Base-by-base conservation (phyloP, 2,797 vertebrate species). In the Trachops cirrhosus region DNA sequence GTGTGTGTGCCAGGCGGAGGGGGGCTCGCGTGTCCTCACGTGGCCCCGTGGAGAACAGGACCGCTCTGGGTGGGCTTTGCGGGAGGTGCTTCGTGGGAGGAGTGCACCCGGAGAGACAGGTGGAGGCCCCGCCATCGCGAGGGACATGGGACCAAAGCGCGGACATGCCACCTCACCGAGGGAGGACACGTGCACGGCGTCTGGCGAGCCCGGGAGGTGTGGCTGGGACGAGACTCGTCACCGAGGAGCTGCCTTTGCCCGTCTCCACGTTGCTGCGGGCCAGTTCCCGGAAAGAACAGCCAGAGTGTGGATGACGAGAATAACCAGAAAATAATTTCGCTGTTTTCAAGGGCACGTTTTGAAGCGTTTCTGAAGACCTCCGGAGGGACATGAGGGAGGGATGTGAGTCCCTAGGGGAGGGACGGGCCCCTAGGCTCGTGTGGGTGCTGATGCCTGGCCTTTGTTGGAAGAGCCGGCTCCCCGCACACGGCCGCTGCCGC, bases 151-250 rank as follows among this genome's bases (percentile, higher is more conserved):
- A 96, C 67, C 92, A 93, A 96, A 78, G 78, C 70, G 15, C 93
- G 94, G 90, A 95, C 93, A 88, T 85, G 77, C 24, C 22, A 74
- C 95, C 96, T 82, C 92, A 82, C 73, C 54, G 52, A 93, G 92
- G 88, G 52, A 93, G 92, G 88, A 85, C 59, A 93, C 62, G 89
- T 89, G 62, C 9, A 91, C 29, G n/a, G 75, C 22, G 26, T 73
- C 85, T 84, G 70, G 77, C 93, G 96, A 85, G 41, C 77, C 68
- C 85, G 44, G 22, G 59, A 93, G 92, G 91, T 41, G 32, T 68
- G n/a, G 52, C 32, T 85, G 50, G 54, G 91, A 85, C 86, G 78
- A 94, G 83, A 91, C 78, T 22, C 29, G 19, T 41, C 54, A 93
- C 67, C 59, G 39, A 79, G 70, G 83, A 77, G 37, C 57, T 62